A percentile compares a stretch with the other conserved stretches of the same genome.
phyloP scores from a whole-genome alignment of 1,140 invertebrate species.

The Euura lappo region DNA sequence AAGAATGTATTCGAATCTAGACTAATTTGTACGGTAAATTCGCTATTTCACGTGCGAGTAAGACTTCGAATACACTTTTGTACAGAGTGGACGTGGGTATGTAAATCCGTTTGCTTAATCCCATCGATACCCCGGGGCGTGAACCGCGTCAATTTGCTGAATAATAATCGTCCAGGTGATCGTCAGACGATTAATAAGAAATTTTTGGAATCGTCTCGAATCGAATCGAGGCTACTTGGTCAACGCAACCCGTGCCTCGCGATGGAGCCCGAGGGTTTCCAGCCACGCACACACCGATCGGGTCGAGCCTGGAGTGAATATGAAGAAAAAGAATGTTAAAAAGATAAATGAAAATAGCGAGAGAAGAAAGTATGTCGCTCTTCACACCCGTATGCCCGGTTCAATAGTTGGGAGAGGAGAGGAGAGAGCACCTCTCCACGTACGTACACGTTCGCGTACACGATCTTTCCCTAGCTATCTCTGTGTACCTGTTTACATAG shows the following conservation, averaged over 20 bases:
- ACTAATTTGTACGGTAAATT: no score
- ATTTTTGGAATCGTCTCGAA: background rate
- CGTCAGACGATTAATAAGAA: background rate
- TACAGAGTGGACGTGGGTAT: no score
- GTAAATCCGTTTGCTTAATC: no score
- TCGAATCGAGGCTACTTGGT: constrained; percentile 5
- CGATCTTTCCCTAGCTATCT: background rate
- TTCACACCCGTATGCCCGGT: background rate
- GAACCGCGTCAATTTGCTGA: background rate
- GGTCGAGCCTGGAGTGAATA: background rate
- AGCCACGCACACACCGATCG: background rate
- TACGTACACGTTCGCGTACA: background rate
- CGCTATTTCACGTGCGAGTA: no score
- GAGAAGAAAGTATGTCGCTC: constrained; percentile 5
- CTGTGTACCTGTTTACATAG: constrained; percentile 7
- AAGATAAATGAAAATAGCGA: background rate
- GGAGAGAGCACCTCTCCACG: background rate
- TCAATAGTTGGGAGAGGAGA: background rate
- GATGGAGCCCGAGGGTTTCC: background rate
- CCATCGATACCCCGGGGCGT: no score
- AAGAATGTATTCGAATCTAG: no score
- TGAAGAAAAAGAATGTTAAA: background rate
- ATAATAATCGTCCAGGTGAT: background rate
- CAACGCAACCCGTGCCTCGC: background rate
- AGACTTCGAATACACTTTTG: no score